Evolutionary conservation across 92 coral and sea anemone genomes (phyloP).

Genomic region (Epizoanthus stellaris): DNA sequence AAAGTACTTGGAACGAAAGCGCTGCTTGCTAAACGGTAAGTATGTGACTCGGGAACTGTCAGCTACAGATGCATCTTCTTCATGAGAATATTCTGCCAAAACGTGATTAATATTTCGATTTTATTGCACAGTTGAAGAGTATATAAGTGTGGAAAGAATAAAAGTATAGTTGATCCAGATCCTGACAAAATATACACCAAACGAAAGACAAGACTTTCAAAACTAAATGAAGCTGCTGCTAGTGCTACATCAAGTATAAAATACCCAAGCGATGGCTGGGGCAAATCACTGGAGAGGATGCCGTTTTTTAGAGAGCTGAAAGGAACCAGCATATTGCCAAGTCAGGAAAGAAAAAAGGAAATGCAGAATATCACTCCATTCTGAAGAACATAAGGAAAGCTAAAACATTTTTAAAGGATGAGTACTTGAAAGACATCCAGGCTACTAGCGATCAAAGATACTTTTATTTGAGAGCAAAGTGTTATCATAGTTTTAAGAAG

Average conservation of each 20-base stretch:
- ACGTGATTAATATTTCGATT: no score
- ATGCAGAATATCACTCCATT: conserved; percentile 26
- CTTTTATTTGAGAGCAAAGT: conserved; percentile 37
- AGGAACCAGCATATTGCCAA: neutral
- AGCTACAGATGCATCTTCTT: no score
- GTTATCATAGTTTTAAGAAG: conserved; percentile 56
- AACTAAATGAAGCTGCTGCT: no score
- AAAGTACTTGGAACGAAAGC: no score
- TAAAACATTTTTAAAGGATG: conserved; percentile 45
- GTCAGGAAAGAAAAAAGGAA: neutral
- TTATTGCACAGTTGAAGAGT: no score
- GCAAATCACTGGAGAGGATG: neutral
- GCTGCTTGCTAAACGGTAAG: no score
- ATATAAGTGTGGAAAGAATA: no score
- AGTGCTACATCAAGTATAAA: no score
- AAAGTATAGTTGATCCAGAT: no score
- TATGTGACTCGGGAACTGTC: no score
- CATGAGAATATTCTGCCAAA: no score
- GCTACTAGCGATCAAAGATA: conserved; percentile 34
- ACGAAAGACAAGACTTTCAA: neutral
- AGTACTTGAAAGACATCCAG: conserved; percentile 36
- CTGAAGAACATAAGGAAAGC: conserved; percentile 45
- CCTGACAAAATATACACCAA: no score
- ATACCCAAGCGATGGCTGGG: conserved; percentile 3
- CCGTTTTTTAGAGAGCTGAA: conserved; percentile 17